These are phyloP conservation scores for Ctenopoma multispine DNA, from an alignment of 2,797 vertebrate species.

Conservation along the genomic window DNA sequence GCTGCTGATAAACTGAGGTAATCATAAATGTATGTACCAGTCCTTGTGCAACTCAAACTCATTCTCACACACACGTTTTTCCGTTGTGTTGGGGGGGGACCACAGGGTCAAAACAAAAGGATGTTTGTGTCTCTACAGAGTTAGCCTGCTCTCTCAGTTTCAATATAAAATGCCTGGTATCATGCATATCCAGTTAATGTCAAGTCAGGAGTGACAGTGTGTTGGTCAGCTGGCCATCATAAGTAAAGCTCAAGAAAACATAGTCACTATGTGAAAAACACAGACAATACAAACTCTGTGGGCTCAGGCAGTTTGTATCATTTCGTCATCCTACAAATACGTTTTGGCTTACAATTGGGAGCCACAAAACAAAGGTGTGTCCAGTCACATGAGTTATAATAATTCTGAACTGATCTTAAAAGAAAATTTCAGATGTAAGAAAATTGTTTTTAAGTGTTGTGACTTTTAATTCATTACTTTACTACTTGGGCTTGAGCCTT, in stretches of 20 bases:
- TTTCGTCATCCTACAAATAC: too few relatives aligned
- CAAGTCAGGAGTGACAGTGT: conserved; percentile 13
- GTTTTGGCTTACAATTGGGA: background rate
- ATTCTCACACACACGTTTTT: background rate
- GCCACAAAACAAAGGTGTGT: too few relatives aligned
- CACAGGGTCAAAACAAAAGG: conserved; percentile 47
- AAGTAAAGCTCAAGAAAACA: too few relatives aligned
- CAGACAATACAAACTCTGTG: too few relatives aligned
- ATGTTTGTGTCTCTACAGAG: conserved; percentile 54
- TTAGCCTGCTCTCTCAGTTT: conserved; percentile 1
- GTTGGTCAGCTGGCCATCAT: background rate
- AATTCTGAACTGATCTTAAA: too few relatives aligned
- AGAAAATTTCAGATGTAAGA: too few relatives aligned
- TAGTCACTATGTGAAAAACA: too few relatives aligned
- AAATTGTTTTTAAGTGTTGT: background rate
- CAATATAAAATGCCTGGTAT: conserved; percentile 18
- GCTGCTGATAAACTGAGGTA: background rate
- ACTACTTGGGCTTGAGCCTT: background rate
- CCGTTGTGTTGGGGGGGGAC: conserved; percentile 12
- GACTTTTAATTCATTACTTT: background rate
- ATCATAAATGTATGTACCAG: background rate
- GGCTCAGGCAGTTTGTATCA: background rate
- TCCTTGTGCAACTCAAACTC: background rate
- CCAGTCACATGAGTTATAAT: too few relatives aligned
- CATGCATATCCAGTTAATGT: conserved; percentile 63